Percentiles rank a stretch among this genome's conserved stretches.
phyloP scores from a whole-genome alignment of 2,797 vertebrate genomes.

The Triplophysa yarkandensis region DNA sequence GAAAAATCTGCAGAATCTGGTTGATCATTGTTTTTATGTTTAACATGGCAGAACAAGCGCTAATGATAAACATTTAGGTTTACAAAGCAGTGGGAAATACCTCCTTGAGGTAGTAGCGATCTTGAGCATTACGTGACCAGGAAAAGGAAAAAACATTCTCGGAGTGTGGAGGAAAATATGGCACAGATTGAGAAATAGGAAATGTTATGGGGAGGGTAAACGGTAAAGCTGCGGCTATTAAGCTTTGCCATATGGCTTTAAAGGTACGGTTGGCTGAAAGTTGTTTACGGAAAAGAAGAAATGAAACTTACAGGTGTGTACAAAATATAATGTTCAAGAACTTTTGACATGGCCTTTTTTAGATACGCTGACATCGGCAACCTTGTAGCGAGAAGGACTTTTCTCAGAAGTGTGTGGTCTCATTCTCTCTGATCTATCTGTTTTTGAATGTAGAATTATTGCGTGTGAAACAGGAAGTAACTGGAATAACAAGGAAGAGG shows the following conservation, averaged over 20 bases:
- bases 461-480: conserved; percentile 60
- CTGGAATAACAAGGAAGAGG: conserved; percentile 64
- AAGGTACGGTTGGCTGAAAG: background rate
- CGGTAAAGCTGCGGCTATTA: background rate
- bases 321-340: background rate
- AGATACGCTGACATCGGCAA: conserved; percentile 1
- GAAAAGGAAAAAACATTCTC: conserved; percentile 51
- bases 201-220: conserved; percentile 10
- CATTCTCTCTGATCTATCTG: conserved; percentile 11
- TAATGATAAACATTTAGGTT: conserved; percentile 27
- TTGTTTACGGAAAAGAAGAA: background rate
- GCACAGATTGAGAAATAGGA: conserved; percentile 42
- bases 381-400: background rate
- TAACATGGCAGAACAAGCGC: background rate
- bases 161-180: background rate
- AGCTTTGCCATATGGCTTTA: background rate
- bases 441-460: conserved; percentile 44
- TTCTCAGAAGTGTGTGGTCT: background rate
- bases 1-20: background rate
- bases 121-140: conserved; percentile 47
- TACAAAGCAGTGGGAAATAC: conserved; percentile 44
- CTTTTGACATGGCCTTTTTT: background rate
- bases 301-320: background rate
- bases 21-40: background rate
- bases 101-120: conserved; percentile 36